Evolutionary conservation across 2,888 invertebrate genomes (phyloP).

Genomic region (Thymelicus acteon): DNA sequence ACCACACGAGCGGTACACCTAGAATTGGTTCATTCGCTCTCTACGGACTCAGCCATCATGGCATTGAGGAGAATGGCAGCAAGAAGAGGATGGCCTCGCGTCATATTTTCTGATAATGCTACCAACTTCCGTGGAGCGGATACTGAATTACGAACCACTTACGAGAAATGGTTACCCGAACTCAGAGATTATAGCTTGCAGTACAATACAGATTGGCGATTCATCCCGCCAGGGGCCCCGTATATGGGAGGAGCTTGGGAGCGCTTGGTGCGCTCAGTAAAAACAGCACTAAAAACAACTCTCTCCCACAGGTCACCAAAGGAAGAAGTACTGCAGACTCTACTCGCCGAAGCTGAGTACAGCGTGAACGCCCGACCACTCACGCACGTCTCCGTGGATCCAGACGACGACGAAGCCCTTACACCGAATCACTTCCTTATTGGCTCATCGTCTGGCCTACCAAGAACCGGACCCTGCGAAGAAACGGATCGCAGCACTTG

Average conservation of each 20-base stretch:
- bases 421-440: conserved; percentile 47
- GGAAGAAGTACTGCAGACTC: conserved; percentile 40
- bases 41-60: conserved; percentile 44
- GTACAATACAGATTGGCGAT: background rate
- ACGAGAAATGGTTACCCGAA: background rate
- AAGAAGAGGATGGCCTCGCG: conserved; percentile 41
- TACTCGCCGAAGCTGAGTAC: conserved; percentile 40
- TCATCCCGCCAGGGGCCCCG: conserved; percentile 36
- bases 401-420: conserved; percentile 42
- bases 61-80: conserved; percentile 45
- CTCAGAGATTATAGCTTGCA: background rate
- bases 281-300: conserved; percentile 33
- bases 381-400: conserved; percentile 47
- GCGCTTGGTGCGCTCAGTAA: conserved; percentile 40
- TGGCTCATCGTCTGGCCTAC: conserved; percentile 10
- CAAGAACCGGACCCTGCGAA: background rate
- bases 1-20: conserved; percentile 26
- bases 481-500: conserved; percentile 2
- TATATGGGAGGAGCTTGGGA: conserved; percentile 44
- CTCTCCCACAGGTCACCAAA: background rate
- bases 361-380: conserved; percentile 43
- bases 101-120: conserved; percentile 41
- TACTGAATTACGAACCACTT: conserved; percentile 29
- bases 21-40: conserved; percentile 22
- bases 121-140: conserved; percentile 44